These are phyloP conservation scores for Catajapyx aquilonaris DNA, from an alignment of 1,140 invertebrate genomes.

Conservation along the genomic window DNA sequence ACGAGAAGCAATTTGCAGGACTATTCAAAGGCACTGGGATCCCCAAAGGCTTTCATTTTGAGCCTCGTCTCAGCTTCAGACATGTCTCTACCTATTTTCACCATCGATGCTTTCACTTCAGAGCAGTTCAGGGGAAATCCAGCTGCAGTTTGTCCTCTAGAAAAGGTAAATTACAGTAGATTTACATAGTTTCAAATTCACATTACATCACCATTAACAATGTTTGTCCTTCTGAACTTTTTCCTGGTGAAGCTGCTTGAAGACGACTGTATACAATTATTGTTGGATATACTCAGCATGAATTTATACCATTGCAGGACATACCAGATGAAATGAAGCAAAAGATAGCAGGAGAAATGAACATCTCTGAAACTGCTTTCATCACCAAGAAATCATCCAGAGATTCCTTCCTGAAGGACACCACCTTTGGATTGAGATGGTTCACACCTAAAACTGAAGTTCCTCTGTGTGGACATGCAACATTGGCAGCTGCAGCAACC, in stretches of 20 bases:
- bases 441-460: slow-evolving; percentile 36
- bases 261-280: slow-evolving; percentile 3
- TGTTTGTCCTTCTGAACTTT: background rate
- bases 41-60: too few relatives aligned
- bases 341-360: slow-evolving; percentile 32
- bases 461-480: slow-evolving; percentile 36
- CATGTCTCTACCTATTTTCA: slow-evolving; percentile 17
- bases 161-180: too few relatives aligned
- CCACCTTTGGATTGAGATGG: slow-evolving; percentile 28
- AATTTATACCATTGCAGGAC: slow-evolving; percentile 7
- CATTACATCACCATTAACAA: slow-evolving; percentile 7
- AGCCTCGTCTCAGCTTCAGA: too few relatives aligned
- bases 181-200: too few relatives aligned
- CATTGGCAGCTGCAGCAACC: slow-evolving; percentile 29
- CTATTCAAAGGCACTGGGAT: too few relatives aligned
- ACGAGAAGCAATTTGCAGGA: too few relatives aligned
- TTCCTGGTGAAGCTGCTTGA: slow-evolving; percentile 2
- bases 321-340: slow-evolving; percentile 24
- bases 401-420: slow-evolving; percentile 5
- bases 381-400: slow-evolving; percentile 13
- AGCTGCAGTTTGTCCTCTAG: slow-evolving; percentile 29
- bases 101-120: slow-evolving; percentile 30
- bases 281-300: too few relatives aligned
- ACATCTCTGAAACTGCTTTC: slow-evolving; percentile 36
- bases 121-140: slow-evolving; percentile 28